Percentiles rank a stretch among this genome's conserved stretches.
These are phyloP conservation scores for Therioaphis trifolii DNA, from an alignment of 2,888 invertebrate genomes.

Conservation along the genomic window DNA sequence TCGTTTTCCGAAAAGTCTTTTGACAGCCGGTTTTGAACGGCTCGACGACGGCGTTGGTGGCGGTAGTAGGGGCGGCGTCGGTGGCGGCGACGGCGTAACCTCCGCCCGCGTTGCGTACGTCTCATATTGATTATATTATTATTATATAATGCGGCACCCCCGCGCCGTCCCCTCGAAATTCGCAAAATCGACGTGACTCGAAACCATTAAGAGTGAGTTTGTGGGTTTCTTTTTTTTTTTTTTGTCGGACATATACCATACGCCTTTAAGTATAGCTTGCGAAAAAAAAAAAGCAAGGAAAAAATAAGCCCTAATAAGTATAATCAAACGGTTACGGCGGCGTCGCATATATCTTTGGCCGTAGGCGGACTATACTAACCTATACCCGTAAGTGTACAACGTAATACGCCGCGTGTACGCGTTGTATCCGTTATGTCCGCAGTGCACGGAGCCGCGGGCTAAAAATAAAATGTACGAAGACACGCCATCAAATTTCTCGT, in stretches of 20 bases:
- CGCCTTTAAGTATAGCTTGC: background rate
- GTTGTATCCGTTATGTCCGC: background rate
- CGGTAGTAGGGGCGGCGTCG: no score
- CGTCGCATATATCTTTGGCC: background rate
- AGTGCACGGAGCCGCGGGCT: background rate
- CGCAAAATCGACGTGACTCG: conserved; percentile 48
- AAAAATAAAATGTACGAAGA: conserved; percentile 29
- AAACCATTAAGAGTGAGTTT: conserved; percentile 38
- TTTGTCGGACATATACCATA: conserved; percentile 13
- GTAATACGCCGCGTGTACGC: background rate
- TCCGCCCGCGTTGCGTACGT: background rate
- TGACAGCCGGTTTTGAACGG: conserved; percentile 17
- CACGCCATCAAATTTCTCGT: conserved; percentile 32
- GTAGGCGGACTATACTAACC: background rate
- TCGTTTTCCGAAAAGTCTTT: conserved; percentile 22
- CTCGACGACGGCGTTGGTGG: background rate
- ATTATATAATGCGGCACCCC: background rate
- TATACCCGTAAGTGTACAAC: background rate
- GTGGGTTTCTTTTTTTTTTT: background rate
- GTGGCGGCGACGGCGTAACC: background rate
- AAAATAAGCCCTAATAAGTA: conserved; percentile 36
- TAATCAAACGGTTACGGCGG: conserved; percentile 15
- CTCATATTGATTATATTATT: conserved; percentile 41
- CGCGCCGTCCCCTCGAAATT: background rate
- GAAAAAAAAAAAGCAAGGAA: background rate